These are phyloP conservation scores for Tigriopus californicus DNA, from an alignment of 2,888 invertebrate genomes.

Conservation along the genomic window DNA sequence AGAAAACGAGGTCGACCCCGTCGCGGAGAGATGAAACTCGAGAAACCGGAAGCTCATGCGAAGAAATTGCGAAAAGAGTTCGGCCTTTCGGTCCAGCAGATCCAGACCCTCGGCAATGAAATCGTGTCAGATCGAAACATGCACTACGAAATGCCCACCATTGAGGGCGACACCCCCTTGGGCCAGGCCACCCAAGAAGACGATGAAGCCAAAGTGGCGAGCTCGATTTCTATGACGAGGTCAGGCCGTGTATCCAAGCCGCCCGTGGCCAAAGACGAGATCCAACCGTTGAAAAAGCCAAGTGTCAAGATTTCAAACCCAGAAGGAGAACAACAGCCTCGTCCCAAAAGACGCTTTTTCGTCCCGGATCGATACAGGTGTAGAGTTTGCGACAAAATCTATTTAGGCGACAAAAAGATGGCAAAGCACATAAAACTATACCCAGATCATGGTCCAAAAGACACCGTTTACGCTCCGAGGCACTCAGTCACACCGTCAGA, in stretches of 20 bases:
- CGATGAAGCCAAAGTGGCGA: neutral
- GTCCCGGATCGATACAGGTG: conserved; percentile 1
- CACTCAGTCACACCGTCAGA: neutral
- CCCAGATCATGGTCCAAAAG: conserved; percentile 7
- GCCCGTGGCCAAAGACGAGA: neutral
- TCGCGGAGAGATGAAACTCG: neutral
- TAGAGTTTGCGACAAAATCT: conserved; percentile 9
- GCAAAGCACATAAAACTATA: conserved; percentile 1
- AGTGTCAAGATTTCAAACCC: no score
- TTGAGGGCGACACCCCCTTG: neutral
- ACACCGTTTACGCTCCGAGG: neutral
- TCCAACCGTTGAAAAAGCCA: no score
- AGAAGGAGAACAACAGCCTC: neutral
- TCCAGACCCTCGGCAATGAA: neutral
- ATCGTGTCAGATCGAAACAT: neutral
- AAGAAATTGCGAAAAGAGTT: neutral
- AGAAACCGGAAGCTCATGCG: neutral
- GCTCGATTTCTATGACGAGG: neutral
- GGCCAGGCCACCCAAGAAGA: neutral
- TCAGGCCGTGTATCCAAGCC: conserved; percentile 4
- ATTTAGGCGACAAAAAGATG: conserved; percentile 6
- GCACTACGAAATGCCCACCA: neutral
- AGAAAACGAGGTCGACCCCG: neutral
- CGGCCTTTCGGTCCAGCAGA: neutral
- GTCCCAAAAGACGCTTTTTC: neutral